These are phyloP conservation scores for Enteromius trimaculatus DNA, from an alignment of 2,797 vertebrate species.

Conservation along the genomic window DNA sequence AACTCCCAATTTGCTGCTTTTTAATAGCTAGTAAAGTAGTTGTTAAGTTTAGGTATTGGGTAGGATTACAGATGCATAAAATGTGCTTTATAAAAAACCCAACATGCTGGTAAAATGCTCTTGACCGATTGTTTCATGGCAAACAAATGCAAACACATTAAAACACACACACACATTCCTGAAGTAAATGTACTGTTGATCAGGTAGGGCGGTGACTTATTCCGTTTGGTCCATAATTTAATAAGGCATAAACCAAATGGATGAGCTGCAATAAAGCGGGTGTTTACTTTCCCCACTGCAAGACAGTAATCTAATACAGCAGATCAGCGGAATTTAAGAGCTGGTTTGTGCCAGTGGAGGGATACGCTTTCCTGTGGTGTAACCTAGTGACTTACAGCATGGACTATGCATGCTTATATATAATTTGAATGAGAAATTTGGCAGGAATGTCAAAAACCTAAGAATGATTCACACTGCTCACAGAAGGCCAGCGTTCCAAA, in stretches of 20 bases:
- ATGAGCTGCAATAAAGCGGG: slow-evolving; percentile 72
- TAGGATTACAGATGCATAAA: too few relatives aligned
- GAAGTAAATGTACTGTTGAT: slow-evolving; percentile 51
- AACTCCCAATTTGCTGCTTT: too few relatives aligned
- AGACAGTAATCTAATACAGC: slow-evolving; percentile 67
- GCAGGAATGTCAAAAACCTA: neutral
- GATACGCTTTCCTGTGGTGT: slow-evolving; percentile 61
- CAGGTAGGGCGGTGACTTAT: slow-evolving; percentile 51
- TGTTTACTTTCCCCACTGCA: slow-evolving; percentile 69
- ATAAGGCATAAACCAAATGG: slow-evolving; percentile 74
- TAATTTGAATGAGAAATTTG: neutral
- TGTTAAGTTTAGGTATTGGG: too few relatives aligned
- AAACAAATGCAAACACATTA: neutral
- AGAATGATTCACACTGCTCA: neutral
- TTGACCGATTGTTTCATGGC: neutral
- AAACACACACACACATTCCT: neutral
- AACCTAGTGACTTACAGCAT: slow-evolving; percentile 54
- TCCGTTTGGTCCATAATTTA: slow-evolving; percentile 70
- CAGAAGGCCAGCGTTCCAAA: neutral
- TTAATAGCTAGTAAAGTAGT: too few relatives aligned
- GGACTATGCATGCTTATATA: neutral
- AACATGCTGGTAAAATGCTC: too few relatives aligned
- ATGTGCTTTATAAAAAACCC: too few relatives aligned
- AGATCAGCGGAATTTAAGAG: slow-evolving; percentile 67
- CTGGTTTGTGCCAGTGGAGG: slow-evolving; percentile 59